Base-by-base conservation (phyloP, 2,797 vertebrate species). In the Sitta carolinensis region DNA sequence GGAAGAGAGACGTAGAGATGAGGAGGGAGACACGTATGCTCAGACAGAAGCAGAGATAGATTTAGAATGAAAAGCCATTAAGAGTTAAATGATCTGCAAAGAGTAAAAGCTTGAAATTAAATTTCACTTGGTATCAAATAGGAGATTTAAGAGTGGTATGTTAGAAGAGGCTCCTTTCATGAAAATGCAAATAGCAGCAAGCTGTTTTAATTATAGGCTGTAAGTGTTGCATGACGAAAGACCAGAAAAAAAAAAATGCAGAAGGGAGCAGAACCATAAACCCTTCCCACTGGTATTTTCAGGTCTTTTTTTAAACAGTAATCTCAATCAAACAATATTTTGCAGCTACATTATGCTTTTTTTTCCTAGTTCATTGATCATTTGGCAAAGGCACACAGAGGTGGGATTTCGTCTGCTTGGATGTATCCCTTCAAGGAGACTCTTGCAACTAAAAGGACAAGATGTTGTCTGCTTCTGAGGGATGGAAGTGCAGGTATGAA, bases 141-240 rank as follows among this genome's bases (percentile, higher is more conserved):
- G 62, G 59, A 90, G 57, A 83, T 80, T 82, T 89, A 94, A 93
- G 73, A 92, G 72, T 52, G 83, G 69, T 80, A 75, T 36, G 27
- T 76, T 82, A 94, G 72, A 85, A 88, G 59, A 92, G 87, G 30
- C 15, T 96, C 23, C 80, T 84, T 94, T 87, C 74, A 91, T 84
- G 88, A 66, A 92, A 92, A 94, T 87, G 89, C 84, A 95, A 95
- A 96, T 87, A 92, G 84, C 57, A 90, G 84, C 93, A 94, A 90
- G 92, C 90, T 94, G 84, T 67, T 95, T 96, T 96, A 96, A 96
- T 96, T 90, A 94, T 69, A 93, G 91, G 59, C 84, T 96, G 8
- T 69, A 82, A 84, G 77, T 38, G 23, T 52, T 57, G 69, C 73
- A 85, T 88, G 84, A 80, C 91, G 87, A 57, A 81, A 96, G 57